Evolutionary conservation across 2,888 invertebrate species (phyloP).

Genomic region (Epinotia ramella): DNA sequence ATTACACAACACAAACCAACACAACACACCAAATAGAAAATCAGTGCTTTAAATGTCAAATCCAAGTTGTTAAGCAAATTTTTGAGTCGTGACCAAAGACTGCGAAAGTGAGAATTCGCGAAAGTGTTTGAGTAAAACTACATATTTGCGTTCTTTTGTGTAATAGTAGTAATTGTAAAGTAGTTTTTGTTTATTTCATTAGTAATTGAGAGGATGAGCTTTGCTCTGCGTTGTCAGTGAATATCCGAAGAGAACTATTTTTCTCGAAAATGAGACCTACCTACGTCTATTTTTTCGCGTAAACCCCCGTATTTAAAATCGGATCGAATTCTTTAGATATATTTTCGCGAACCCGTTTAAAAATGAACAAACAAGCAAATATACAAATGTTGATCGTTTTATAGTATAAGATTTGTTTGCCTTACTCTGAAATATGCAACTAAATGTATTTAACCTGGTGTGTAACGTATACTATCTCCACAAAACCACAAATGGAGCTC

Average conservation of each 20-base stretch:
- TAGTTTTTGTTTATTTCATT: no score
- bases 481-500: not conserved
- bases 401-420: no score
- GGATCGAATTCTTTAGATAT: no score
- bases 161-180: not conserved
- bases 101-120: constrained; percentile 14
- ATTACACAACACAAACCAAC: not conserved
- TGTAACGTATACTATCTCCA: not conserved
- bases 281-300: no score
- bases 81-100: constrained; percentile 1
- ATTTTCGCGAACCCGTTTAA: no score
- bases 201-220: no score
- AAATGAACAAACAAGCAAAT: no score
- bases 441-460: not conserved
- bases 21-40: not conserved
- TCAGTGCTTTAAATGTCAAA: not conserved
- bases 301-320: no score
- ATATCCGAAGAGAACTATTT: no score
- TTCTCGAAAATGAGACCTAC: no score
- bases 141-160: constrained; percentile 3
- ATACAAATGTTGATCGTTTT: no score
- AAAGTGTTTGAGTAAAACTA: not conserved
- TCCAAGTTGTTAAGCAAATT: constrained; percentile 12
- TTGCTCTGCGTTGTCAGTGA: no score
- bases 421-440: not conserved